Conservation (phyloP, 2,888 invertebrate species). For the Tortricodes alternella region DNA sequence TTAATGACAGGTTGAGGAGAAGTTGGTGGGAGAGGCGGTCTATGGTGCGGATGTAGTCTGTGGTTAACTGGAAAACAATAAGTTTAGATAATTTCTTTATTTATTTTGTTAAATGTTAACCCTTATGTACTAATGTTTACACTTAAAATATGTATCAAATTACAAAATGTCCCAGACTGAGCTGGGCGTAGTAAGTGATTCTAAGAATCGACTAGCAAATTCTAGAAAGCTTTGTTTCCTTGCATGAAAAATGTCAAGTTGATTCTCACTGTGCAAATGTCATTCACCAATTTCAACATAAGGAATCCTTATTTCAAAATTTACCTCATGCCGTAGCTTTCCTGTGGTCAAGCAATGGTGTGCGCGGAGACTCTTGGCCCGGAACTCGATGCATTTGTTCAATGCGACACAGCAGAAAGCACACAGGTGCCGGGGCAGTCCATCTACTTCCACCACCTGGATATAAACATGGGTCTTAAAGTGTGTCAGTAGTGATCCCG, state of each 20-base stretch:
- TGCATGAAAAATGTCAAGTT: no score
- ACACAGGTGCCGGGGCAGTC: slow-evolving; percentile 30
- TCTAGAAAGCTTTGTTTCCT: not conserved
- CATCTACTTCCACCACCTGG: slow-evolving; percentile 21
- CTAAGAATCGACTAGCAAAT: no score
- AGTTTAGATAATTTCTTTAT: not conserved
- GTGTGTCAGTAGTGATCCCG: not conserved
- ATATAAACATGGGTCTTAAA: not conserved
- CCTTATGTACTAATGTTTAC: no score
- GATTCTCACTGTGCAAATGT: no score
- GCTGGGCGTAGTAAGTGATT: no score
- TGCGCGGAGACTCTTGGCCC: slow-evolving; percentile 17
- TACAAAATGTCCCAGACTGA: no score
- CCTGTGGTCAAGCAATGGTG: not conserved
- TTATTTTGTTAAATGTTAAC: no score
- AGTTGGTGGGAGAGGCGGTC: slow-evolving; percentile 14
- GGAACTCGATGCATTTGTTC: slow-evolving; percentile 22
- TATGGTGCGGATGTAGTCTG: slow-evolving; percentile 15
- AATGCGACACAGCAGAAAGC: slow-evolving; percentile 25
- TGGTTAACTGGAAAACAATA: slow-evolving; percentile 16
- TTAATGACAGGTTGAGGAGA: not conserved
- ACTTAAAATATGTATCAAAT: no score
- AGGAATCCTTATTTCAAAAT: not conserved
- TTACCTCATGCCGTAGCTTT: not conserved
- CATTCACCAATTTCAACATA: not conserved